Evolutionary conservation across 2,113 vertebrate species (phyloP), one percentile per base, ranked within the genome.

Genomic region (Sceloporus undulatus): DNA sequence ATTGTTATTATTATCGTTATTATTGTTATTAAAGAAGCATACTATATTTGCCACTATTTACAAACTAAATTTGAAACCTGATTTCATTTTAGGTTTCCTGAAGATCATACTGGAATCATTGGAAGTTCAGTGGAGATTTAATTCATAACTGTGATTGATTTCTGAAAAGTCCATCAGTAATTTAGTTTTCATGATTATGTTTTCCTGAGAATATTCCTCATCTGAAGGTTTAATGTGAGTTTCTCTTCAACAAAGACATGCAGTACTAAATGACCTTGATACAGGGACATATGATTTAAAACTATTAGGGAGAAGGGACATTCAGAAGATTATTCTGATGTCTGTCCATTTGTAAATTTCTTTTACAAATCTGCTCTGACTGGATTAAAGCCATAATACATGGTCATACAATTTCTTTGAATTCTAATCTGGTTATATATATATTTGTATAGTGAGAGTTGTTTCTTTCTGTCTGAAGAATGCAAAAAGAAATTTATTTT

Each of bases 141-240:
- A 93, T 95, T 92, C 94, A 92, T 91, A 85, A 19, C 25, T 92
- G 3, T 93, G 78, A 91, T 87, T 94, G 87, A 83, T 82, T 94
- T 94, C 88, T 93, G 85, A 89, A 84, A 95, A 92, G 90, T 89
- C 87, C 90, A 93, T 85, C 82, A 91, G 91, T 88, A 56, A 87
- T 87, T 93, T 92, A 81, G 54, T 89, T 92, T 94, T 66, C 83
- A 91, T 92, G 92, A 94, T 91, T 94, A 93, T 87, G 7, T 82
- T 90, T 84, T 73, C 84, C 21, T 92, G 88, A 92, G 65, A 85
- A 85, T 88, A 75, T 92, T 92, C 89, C 90, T 93, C 91, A 90
- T 82, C 83, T 82, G 80, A 86, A 71, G 81, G 93, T 95, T 85
- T 94, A 90, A 90, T 94, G 94, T 81, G 91, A n/a, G 88, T 89